Evolutionary conservation across 2,113 vertebrate genomes (phyloP).

Genomic region (Bettongia penicillata): DNA sequence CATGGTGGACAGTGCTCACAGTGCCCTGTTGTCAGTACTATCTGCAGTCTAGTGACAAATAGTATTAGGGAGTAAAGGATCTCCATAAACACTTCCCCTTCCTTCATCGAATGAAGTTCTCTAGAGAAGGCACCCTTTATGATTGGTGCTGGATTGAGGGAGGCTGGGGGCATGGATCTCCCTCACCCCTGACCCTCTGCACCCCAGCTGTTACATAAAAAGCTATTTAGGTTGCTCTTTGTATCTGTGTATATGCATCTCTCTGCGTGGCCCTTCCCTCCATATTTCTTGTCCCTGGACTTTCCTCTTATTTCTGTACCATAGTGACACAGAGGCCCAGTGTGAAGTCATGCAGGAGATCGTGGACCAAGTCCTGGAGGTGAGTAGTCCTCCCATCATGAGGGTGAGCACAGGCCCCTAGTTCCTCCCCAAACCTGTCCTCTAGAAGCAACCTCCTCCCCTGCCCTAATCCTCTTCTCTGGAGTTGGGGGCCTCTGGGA

Average conservation of each 20-base stretch:
- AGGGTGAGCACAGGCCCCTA: constrained; percentile 4
- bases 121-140: neutral
- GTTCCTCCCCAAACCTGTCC: neutral
- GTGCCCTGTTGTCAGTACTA: neutral
- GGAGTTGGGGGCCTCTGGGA: too few species aligned
- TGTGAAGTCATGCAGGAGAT: constrained; percentile 99
- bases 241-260: neutral
- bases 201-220: neutral
- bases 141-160: neutral
- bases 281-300: neutral
- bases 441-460: neutral
- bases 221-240: neutral
- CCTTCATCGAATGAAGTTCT: neutral
- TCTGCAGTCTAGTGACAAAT: neutral
- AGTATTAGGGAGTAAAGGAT: too few species aligned
- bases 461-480: too few species aligned
- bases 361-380: constrained; percentile 97
- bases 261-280: neutral
- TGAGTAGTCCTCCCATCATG: constrained; percentile 71
- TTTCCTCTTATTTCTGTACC: constrained; percentile 49
- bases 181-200: neutral
- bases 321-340: constrained; percentile 94
- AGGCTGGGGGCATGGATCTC: neutral
- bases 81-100: neutral
- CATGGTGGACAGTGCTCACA: neutral